These are phyloP conservation scores for Cydia strobilella DNA, from an alignment of 1,140 invertebrate species.

Conservation along the genomic window DNA sequence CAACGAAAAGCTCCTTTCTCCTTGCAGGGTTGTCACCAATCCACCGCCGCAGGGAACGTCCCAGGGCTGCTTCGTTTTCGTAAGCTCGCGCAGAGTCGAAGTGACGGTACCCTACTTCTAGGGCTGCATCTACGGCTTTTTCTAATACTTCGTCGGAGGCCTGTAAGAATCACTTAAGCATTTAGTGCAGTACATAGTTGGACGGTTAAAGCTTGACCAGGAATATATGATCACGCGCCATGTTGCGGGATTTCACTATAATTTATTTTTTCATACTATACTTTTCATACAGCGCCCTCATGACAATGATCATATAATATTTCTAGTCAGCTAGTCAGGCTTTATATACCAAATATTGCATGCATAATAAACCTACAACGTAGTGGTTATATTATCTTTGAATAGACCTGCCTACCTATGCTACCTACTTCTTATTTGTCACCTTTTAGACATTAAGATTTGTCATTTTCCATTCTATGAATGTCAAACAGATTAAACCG, in stretches of 20 bases:
- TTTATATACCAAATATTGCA: not conserved
- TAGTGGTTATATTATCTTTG: no score
- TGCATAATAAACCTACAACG: no score
- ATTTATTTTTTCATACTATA: no score
- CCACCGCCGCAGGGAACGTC: conserved; percentile 83
- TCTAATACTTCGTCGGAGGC: conserved; percentile 78
- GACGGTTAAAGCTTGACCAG: no score
- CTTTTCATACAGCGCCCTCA: no score
- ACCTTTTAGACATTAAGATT: not conserved
- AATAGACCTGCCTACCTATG: no score
- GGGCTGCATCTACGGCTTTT: conserved; percentile 80
- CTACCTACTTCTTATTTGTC: not conserved
- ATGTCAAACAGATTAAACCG: not conserved
- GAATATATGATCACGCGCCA: no score
- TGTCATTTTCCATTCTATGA: not conserved
- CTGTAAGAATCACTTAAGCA: conserved; percentile 51
- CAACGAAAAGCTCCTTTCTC: conserved; percentile 86
- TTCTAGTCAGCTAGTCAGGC: no score
- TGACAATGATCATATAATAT: no score
- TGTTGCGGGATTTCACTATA: no score
- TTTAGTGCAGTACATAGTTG: no score
- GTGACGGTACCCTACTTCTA: conserved; percentile 85
- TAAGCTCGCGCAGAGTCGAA: conserved; percentile 85
- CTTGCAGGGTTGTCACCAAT: conserved; percentile 82
- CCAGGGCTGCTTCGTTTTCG: conserved; percentile 83